Evolutionary conservation across 2,113 vertebrate genomes (phyloP).

Genomic region (Strigops habroptila): DNA sequence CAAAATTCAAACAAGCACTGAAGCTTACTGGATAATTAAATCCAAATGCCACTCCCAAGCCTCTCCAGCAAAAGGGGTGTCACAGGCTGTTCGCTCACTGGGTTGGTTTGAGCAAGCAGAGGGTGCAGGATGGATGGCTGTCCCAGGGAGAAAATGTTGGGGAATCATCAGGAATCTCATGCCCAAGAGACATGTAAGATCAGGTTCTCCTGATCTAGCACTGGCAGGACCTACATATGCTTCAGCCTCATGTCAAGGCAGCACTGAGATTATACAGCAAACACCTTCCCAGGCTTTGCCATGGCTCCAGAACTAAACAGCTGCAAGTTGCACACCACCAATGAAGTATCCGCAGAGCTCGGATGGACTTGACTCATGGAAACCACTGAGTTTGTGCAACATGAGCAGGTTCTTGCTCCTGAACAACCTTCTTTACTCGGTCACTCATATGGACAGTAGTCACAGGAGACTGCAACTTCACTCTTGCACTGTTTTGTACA

Average conservation of each 20-base stretch:
- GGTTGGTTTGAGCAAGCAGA: not conserved
- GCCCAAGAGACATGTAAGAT: not conserved
- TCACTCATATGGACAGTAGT: not conserved
- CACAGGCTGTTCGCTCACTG: not conserved
- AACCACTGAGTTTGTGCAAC: not conserved
- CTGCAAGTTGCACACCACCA: not conserved
- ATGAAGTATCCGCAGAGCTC: not conserved
- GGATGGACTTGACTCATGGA: not conserved
- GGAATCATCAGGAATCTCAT: not conserved
- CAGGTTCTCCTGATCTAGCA: not conserved
- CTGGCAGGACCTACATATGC: not conserved
- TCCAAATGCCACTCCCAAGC: conserved; percentile 36
- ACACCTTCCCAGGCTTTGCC: not conserved
- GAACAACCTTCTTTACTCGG: not conserved
- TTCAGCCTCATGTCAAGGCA: not conserved
- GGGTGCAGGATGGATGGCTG: not conserved
- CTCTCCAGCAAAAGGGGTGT: not conserved
- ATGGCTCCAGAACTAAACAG: not conserved
- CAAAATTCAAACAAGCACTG: not conserved
- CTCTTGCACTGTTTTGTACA: fast-evolving
- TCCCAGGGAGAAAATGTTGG: not conserved
- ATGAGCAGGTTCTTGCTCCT: not conserved
- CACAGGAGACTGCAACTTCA: not conserved
- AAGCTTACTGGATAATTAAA: conserved; percentile 29
- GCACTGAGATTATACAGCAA: not conserved